A percentile compares a stretch with the other conserved stretches of the same genome.
These are phyloP conservation scores for Matsumyia berberina DNA, from an alignment of 2,888 invertebrate genomes.

Conservation along the genomic window DNA sequence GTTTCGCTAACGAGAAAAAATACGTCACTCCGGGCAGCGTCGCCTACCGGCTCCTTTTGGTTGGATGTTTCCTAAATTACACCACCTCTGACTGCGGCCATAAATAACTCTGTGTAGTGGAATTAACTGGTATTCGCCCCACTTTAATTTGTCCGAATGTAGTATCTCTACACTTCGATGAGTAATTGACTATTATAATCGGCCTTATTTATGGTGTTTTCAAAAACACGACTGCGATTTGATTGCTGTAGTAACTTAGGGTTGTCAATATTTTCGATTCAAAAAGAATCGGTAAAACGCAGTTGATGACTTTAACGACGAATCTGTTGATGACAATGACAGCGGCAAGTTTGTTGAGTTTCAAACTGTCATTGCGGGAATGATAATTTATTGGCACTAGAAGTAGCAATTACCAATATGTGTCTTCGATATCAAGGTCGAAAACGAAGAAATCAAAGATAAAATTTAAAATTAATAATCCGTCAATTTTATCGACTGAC, in stretches of 20 bases:
- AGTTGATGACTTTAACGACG: conserved; percentile 21
- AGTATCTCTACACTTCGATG: conserved; percentile 53
- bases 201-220: conserved; percentile 67
- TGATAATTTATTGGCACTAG: conserved; percentile 69
- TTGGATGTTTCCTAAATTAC: conserved; percentile 58
- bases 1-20: conserved; percentile 50
- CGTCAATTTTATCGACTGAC: no score
- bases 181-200: conserved; percentile 75
- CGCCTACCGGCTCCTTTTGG: not conserved
- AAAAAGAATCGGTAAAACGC: conserved; percentile 22
- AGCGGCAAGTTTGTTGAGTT: conserved; percentile 47
- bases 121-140: conserved; percentile 64
- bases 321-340: conserved; percentile 42
- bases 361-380: conserved; percentile 65
- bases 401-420: conserved; percentile 52
- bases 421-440: conserved; percentile 14
- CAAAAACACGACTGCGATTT: conserved; percentile 63
- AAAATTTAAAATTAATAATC: conserved; percentile 48
- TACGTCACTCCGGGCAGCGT: conserved; percentile 34
- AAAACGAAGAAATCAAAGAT: conserved; percentile 45
- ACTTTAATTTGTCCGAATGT: conserved; percentile 60
- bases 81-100: conserved; percentile 44
- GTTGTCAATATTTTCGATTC: conserved; percentile 4
- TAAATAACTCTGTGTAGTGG: conserved; percentile 58
- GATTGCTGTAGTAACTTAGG: conserved; percentile 42